Conservation (phyloP, 2,888 invertebrate genomes). For the Sericinus montela region DNA sequence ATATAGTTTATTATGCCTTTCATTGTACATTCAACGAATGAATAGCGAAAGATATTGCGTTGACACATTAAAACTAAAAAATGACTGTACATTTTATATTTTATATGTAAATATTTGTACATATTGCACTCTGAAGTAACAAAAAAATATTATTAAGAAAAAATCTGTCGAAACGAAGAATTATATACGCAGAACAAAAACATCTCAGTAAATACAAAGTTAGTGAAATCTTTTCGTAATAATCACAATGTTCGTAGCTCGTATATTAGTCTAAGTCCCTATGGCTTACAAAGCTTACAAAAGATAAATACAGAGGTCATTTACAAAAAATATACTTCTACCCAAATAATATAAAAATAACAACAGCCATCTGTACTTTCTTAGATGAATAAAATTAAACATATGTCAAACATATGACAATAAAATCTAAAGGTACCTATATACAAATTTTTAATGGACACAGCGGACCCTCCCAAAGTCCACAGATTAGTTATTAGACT, state of each 20-base stretch:
- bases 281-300: constrained; percentile 75
- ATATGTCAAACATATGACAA: constrained; percentile 78
- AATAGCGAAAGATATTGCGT: constrained; percentile 70
- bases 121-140: constrained; percentile 85
- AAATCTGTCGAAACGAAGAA: constrained; percentile 69
- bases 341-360: constrained; percentile 80
- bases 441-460: constrained; percentile 66
- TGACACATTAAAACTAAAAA: constrained; percentile 76
- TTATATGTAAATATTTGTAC: constrained; percentile 84
- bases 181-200: constrained; percentile 56
- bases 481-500: constrained; percentile 50
- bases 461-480: constrained; percentile 43
- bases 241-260: constrained; percentile 77
- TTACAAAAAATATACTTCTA: constrained; percentile 79
- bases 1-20: constrained; percentile 71
- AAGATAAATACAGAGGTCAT: constrained; percentile 78
- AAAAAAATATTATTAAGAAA: constrained; percentile 72
- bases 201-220: constrained; percentile 65
- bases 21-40: constrained; percentile 71
- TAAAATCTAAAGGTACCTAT: constrained; percentile 75
- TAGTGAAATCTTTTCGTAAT: constrained; percentile 55
- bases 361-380: constrained; percentile 80
- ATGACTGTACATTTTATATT: constrained; percentile 76
- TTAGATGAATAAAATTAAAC: constrained; percentile 79
- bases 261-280: constrained; percentile 72